Evolutionary conservation across 2,888 invertebrate species (phyloP), one percentile per base, ranked within the genome.

Genomic region (Neoscelio sp.): DNA sequence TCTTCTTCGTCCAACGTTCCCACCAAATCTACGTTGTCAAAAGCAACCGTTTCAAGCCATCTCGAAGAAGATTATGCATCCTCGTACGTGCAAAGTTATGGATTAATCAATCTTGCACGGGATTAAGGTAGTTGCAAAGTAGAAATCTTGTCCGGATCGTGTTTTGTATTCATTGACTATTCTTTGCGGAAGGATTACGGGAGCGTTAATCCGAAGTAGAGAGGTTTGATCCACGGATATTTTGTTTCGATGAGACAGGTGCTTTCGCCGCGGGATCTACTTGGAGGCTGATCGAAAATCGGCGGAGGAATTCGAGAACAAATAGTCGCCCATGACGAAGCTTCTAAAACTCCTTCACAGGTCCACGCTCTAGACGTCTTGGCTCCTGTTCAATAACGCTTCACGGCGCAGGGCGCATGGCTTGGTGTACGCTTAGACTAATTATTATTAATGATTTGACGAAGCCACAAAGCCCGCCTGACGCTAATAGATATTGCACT

Each of bases 141-240:
- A 20, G 28, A 28, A 54, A 28, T 20, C 35, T 44, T 18, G 40
- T 42, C n/a, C 46, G n/a, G 18, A 50, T 35, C 58, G 67, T 80
- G 80, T 85, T 85, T 82, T 71, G 82, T 85, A 86, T 85, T 84
- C 85, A 85, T 85, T 56, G 74, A 54, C 67, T 74, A 67, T 80
- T 67, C 65, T 68, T 62, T 65, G 58, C 68, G 54, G 58, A 81
- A 76, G 83, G 81, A 85, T 87, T 84, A 84, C 82, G 75, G 82
- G 82, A 80, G 82, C 83, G 80, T 83, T 87, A 86, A 87, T 87
- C 85, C 81, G 52, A 44, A 71, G 77, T 77, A 65, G 70, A 68
- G 80, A 82, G 77, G 78, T 82, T 42, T 78, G 71, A 80, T 75
- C 71, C 73, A 54, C 26, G 75, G 18, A 75, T 78, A 78, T 77